These are phyloP conservation scores for Siphamia tubifer DNA, from an alignment of 2,113 vertebrate genomes.

Conservation along the genomic window DNA sequence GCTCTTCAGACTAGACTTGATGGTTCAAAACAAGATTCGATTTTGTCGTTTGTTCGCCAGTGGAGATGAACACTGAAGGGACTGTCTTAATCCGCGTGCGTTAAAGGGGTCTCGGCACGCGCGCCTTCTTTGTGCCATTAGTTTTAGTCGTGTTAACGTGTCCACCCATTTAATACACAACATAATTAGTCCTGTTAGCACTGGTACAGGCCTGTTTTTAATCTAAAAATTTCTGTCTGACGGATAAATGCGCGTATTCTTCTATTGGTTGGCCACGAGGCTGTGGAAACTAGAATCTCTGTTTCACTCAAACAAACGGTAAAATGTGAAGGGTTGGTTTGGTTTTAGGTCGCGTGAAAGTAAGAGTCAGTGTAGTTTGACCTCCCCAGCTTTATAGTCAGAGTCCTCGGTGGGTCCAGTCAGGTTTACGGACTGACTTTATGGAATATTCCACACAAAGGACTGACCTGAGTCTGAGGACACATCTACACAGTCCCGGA, in stretches of 20 bases:
- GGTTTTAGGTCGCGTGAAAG: too few species aligned
- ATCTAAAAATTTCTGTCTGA: constrained; percentile 6
- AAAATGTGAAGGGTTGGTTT: too few species aligned
- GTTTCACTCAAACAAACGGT: too few species aligned
- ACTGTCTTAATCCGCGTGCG: neutral
- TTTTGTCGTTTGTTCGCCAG: neutral
- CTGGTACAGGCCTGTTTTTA: constrained; percentile 58
- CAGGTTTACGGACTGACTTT: constrained; percentile 44
- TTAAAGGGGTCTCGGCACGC: neutral
- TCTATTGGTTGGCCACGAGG: constrained; percentile 50
- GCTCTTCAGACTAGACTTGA: constrained; percentile 28
- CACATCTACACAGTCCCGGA: too few species aligned
- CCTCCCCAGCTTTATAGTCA: too few species aligned
- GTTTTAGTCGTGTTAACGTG: neutral
- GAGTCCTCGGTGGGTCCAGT: constrained; percentile 32
- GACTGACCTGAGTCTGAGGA: constrained; percentile 55
- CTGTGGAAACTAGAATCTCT: neutral
- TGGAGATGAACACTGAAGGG: neutral
- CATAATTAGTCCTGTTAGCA: neutral
- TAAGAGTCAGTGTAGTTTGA: too few species aligned
- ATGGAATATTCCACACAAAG: constrained; percentile 71
- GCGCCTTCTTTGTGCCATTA: neutral
- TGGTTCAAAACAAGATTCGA: constrained; percentile 27
- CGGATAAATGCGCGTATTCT: constrained; percentile 15
- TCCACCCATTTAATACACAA: neutral